Conservation (phyloP, 35 echinoderm and acorn worm genomes). For the Nesometra sesokonis region DNA sequence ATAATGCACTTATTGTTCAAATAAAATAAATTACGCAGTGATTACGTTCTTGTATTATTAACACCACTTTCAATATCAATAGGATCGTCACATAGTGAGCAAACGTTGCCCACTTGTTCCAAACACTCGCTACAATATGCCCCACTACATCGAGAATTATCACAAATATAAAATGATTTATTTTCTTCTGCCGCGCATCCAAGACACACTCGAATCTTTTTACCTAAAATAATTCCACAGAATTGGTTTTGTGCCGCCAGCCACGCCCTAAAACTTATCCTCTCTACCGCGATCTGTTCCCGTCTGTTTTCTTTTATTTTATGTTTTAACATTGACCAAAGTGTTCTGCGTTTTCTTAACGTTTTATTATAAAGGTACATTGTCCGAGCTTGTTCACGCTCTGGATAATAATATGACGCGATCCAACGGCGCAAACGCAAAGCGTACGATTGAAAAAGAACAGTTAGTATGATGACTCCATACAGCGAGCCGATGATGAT, state of each 20-base stretch:
- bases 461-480: slow-evolving; percentile 44
- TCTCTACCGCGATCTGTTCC: neutral
- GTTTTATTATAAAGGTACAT: slow-evolving; percentile 67
- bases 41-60: neutral
- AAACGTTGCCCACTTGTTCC: neutral
- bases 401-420: slow-evolving; percentile 75
- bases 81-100: neutral
- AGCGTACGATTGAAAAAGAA: slow-evolving; percentile 76
- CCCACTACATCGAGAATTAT: neutral
- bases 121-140: neutral
- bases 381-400: slow-evolving; percentile 54
- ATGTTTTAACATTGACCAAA: neutral
- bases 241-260: neutral
- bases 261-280: neutral
- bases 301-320: neutral
- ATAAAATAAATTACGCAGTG: no score
- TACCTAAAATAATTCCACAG: neutral
- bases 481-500: slow-evolving; percentile 56
- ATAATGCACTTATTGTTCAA: no score
- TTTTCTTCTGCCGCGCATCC: neutral
- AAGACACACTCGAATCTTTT: neutral
- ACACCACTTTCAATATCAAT: neutral
- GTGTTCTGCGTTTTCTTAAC: slow-evolving; percentile 28
- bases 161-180: neutral
- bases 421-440: slow-evolving; percentile 49